These are phyloP conservation scores for Gila robusta DNA, from an alignment of 2,797 vertebrate species.

Conservation along the genomic window DNA sequence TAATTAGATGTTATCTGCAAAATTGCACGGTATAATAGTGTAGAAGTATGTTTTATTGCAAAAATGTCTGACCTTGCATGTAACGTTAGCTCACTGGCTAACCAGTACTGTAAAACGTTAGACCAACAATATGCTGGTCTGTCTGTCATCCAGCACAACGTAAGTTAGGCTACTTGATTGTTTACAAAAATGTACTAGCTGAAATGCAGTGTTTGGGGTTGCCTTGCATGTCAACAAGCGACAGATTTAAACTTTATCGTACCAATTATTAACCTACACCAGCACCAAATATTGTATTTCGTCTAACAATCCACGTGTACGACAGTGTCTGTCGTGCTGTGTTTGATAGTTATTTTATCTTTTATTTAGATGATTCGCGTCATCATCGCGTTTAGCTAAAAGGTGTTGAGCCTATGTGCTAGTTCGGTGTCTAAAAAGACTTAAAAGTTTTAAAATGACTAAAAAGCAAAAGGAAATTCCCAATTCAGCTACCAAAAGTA, in stretches of 20 bases:
- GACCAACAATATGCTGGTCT: neutral
- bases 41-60: neutral
- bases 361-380: too few species aligned
- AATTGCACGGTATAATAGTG: neutral
- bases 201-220: neutral
- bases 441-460: too few species aligned
- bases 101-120: neutral
- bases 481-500: too few species aligned
- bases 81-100: constrained; percentile 19
- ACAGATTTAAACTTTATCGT: neutral
- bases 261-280: neutral
- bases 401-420: too few species aligned
- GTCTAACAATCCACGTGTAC: neutral
- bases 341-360: too few species aligned
- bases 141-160: neutral
- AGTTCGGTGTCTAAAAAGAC: too few species aligned
- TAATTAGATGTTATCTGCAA: neutral
- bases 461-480: too few species aligned
- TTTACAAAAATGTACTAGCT: neutral
- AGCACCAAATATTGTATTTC: neutral
- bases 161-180: too few species aligned
- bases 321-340: too few species aligned
- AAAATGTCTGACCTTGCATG: constrained; percentile 2
- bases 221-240: neutral
- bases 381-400: too few species aligned